Conservation (phyloP, 2,888 invertebrate species). For the Drosophila meridiana region DNA sequence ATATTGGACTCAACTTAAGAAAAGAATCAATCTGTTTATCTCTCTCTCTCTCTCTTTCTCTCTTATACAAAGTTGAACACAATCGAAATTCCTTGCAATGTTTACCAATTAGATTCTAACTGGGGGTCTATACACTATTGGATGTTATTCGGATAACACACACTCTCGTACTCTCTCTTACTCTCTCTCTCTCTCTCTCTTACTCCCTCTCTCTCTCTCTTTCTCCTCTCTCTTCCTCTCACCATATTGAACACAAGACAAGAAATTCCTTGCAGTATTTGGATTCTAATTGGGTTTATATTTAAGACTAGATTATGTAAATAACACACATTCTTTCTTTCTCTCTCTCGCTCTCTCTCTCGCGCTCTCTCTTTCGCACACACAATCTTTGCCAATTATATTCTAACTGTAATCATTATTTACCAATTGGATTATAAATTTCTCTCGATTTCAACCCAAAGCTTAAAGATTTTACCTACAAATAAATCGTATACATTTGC, state of each 20-base stretch:
- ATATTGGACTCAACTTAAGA: neutral
- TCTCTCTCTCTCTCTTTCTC: neutral
- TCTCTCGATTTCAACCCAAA: neutral
- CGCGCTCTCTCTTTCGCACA: conserved; percentile 7
- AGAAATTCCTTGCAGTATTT: neutral
- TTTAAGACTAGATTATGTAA: neutral
- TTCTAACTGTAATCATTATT: neutral
- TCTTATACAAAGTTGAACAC: conserved; percentile 28
- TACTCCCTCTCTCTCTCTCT: neutral
- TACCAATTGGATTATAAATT: neutral
- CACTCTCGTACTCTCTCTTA: neutral
- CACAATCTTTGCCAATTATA: neutral
- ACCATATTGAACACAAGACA: neutral
- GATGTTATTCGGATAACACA: too few relatives aligned
- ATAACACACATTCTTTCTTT: neutral
- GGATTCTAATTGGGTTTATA: neutral
- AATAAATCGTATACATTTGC: conserved; percentile 54
- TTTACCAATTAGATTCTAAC: conserved; percentile 5
- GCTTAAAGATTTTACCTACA: conserved; percentile 1
- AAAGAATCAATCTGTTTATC: neutral
- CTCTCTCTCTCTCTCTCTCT: neutral
- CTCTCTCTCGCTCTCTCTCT: neutral
- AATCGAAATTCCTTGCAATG: conserved; percentile 38
- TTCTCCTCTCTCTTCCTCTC: neutral
- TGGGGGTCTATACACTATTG: neutral